A percentile compares a stretch with the other conserved stretches of the same genome.
Evolutionary conservation across 2,888 invertebrate genomes (phyloP).

Genomic region (Calliphora vomitoria): DNA sequence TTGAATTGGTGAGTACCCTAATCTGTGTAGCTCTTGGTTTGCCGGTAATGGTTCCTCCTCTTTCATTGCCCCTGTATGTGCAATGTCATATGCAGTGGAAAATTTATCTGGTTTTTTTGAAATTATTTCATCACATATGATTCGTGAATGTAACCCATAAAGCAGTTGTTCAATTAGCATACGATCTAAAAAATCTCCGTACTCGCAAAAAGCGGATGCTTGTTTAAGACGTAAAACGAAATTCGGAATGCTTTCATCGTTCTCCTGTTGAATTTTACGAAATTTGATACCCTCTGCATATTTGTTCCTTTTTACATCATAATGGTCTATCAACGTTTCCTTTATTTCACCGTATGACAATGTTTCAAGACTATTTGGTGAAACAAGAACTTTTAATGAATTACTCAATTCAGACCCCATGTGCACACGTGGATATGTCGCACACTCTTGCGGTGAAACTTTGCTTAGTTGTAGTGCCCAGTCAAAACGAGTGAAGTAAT

Average conservation of each 20-base stretch:
- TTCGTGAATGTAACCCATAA: constrained; percentile 56
- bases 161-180: constrained; percentile 71
- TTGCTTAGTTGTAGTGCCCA: constrained; percentile 65
- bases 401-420: constrained; percentile 68
- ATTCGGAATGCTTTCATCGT: constrained; percentile 26
- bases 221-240: constrained; percentile 40
- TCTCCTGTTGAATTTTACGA: constrained; percentile 41
- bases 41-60: constrained; percentile 3
- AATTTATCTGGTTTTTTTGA: constrained; percentile 52
- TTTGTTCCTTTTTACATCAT: constrained; percentile 35
- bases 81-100: constrained; percentile 45
- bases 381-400: constrained; percentile 43
- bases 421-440: constrained; percentile 63
- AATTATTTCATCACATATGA: constrained; percentile 65
- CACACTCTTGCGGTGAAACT: constrained; percentile 24
- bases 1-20: neutral
- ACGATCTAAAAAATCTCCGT: constrained; percentile 52
- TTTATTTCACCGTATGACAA: constrained; percentile 34
- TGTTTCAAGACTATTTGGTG: constrained; percentile 4
- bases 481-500: constrained; percentile 65
- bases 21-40: constrained; percentile 7
- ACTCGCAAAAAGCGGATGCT: constrained; percentile 19
- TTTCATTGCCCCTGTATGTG: constrained; percentile 36
- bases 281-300: constrained; percentile 51
- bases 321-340: constrained; percentile 1